A percentile compares a stretch with the other conserved stretches of the same genome.
Conservation (phyloP, 2,888 invertebrate species). For the Panopea generosa region DNA sequence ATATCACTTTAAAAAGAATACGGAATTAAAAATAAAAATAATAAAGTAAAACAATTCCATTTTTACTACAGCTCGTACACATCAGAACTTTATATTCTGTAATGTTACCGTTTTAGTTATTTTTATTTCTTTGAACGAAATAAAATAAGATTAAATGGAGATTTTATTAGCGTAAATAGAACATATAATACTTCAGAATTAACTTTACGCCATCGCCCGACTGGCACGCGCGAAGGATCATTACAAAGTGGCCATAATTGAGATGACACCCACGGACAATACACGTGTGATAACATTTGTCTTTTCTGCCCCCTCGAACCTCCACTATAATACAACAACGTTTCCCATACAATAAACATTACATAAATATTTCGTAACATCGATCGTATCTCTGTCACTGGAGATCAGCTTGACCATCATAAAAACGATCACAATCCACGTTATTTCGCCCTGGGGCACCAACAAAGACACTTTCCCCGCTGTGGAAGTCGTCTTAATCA, state of each 20-base stretch:
- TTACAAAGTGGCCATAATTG: constrained; percentile 19
- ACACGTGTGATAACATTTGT: constrained; percentile 33
- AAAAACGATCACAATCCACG: no score
- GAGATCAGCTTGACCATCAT: constrained; percentile 26
- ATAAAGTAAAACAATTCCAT: no score
- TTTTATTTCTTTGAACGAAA: no score
- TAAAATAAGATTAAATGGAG: no score
- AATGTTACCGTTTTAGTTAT: no score
- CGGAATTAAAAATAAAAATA: no score
- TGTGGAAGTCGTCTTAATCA: background rate
- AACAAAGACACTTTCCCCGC: background rate
- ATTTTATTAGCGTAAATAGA: no score
- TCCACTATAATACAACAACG: constrained; percentile 10
- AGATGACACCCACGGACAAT: constrained; percentile 17
- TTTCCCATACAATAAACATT: constrained; percentile 33
- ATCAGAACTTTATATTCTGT: no score
- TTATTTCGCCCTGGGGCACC: no score
- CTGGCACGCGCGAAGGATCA: constrained; percentile 14
- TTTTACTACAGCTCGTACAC: no score
- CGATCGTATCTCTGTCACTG: constrained; percentile 40
- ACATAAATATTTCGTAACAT: constrained; percentile 32
- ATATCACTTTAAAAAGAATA: no score
- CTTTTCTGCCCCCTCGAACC: constrained; percentile 10
- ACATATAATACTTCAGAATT: no score
- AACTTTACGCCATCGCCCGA: background rate